A percentile compares a stretch with the other conserved stretches of the same genome.
Conservation (phyloP, 2,797 vertebrate genomes). For the Pseudochirops cupreus region DNA sequence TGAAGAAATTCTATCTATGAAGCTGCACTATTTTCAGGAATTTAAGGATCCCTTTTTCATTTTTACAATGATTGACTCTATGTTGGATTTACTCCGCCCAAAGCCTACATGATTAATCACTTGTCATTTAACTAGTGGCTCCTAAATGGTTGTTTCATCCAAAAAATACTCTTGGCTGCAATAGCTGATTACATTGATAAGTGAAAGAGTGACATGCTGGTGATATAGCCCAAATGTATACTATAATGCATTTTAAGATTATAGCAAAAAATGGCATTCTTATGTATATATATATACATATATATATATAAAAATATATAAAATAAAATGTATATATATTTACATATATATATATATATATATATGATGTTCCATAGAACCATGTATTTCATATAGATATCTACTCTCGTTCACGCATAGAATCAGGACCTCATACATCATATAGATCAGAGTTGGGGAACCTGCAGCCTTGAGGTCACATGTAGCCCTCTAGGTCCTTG, state of each 20-base stretch:
- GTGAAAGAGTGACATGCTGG: background rate
- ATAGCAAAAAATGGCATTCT: background rate
- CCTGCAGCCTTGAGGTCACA: background rate
- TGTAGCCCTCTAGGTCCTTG: too few species aligned
- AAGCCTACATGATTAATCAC: background rate
- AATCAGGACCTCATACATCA: background rate
- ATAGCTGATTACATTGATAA: background rate
- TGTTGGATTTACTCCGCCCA: conserved; percentile 13
- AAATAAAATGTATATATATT: background rate
- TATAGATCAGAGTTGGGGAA: background rate
- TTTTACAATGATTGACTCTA: conserved; percentile 36
- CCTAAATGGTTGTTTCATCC: conserved; percentile 7
- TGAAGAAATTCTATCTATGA: conserved; percentile 3
- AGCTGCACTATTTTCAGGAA: conserved; percentile 3
- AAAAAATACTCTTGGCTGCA: conserved; percentile 25
- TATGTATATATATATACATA: background rate
- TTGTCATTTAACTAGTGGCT: background rate
- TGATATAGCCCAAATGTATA: background rate
- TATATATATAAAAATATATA: too few species aligned
- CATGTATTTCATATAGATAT: background rate
- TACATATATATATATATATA: background rate
- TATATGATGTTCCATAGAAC: background rate
- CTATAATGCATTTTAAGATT: background rate
- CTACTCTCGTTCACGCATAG: background rate
- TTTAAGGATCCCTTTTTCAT: background rate